Base-by-base conservation (phyloP, 2,113 vertebrate species). In the Perca flavescens region DNA sequence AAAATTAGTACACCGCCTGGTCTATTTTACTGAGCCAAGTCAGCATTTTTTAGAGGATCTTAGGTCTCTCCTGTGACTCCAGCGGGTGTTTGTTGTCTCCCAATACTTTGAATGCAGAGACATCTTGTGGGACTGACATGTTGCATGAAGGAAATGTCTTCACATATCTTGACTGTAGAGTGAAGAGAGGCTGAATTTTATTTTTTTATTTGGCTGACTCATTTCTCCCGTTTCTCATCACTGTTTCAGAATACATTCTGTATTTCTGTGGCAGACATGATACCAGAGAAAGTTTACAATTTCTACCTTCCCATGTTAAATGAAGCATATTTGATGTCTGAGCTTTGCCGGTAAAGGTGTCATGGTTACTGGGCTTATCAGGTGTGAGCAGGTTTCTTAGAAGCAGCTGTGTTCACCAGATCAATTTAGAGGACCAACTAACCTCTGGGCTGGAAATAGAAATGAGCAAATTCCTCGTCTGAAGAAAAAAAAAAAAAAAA, bases 361-460 rank as follows among this genome's bases (percentile, higher is more conserved):
- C 88, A 88, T 87, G 81, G 92, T 89, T 85, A 86, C 89, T 60
- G 83, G 22, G 87, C 91, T 95, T 95, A 94, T 94, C 95, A 88
- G 91, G 88, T 89, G 58, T 74, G 82, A 91, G 92, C 93, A 94
- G 93, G 89, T 93, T 89, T 93, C 91, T 86, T 73, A 82, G 85
- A 92, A 83, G 87, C 92, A 78, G 88, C 91, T 91, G 88, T 92
- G 86, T 87, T 85, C 69, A 4, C 73, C 78, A 82, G 87, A 93
- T 92, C 94, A 93, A 93, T 94, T 94, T 91, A 92, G 84, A 89
- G 69, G 83, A 90, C 86, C 82, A 88, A 88, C 87, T 87, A 92
- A 93, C 88, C 92, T 91, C 65, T 72, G 53, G 77, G 83, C 80
- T 72, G 69, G 80, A 94, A 94, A 93, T 85, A 92, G 88, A 92